Conservation (phyloP, 2,113 vertebrate genomes). For the Dunckerocampus dactyliophorus region DNA sequence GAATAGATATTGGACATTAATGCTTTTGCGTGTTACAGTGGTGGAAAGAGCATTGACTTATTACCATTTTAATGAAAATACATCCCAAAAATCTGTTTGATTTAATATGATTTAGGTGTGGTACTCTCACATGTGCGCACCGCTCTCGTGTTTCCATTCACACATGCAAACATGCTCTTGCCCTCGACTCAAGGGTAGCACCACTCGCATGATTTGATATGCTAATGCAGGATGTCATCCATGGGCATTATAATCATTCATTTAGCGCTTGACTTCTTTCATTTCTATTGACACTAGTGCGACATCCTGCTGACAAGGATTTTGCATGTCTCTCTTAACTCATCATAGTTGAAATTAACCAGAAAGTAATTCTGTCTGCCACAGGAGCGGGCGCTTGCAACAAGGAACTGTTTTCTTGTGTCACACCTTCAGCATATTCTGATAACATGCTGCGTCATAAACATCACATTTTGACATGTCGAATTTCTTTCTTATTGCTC, state of each 20-base stretch:
- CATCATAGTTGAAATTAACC: conserved; percentile 15
- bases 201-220: conserved; percentile 35
- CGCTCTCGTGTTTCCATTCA: conserved; percentile 6
- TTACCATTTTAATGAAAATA: conserved; percentile 63
- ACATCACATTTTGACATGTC: not conserved
- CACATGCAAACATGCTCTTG: conserved; percentile 16
- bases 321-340: conserved; percentile 37
- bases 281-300: conserved; percentile 43
- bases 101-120: conserved; percentile 12
- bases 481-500: not conserved
- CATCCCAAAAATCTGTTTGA: conserved; percentile 41
- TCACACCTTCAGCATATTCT: not conserved
- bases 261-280: conserved; percentile 47
- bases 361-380: conserved; percentile 13
- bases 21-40: conserved; percentile 21
- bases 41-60: conserved; percentile 45
- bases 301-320: conserved; percentile 38
- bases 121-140: too few relatives aligned
- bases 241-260: conserved; percentile 47
- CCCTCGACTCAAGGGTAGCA: conserved; percentile 30
- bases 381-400: not conserved
- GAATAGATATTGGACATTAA: conserved; percentile 41
- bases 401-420: not conserved
- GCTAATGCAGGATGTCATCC: conserved; percentile 50
- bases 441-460: not conserved